These are phyloP conservation scores for Tetanocera ferruginea DNA, from an alignment of 2,888 invertebrate species.

Conservation along the genomic window DNA sequence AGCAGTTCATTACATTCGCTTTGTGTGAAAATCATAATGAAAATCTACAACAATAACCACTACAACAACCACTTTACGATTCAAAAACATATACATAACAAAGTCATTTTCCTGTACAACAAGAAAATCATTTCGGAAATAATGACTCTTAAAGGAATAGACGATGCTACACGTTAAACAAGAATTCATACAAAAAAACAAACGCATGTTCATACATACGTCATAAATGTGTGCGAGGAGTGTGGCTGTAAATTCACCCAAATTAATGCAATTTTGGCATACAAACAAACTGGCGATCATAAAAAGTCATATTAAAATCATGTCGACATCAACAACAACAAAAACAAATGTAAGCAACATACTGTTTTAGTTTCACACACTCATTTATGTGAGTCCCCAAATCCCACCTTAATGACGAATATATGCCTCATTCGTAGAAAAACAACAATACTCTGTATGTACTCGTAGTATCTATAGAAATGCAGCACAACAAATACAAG, in stretches of 20 bases:
- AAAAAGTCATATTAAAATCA: constrained; percentile 49
- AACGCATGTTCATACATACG: not conserved
- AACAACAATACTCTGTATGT: not conserved
- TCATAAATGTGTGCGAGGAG: too few species aligned
- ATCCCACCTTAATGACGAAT: not conserved
- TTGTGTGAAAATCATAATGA: not conserved
- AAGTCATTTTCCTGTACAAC: constrained; percentile 46
- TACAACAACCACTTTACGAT: not conserved
- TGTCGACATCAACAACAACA: constrained; percentile 39
- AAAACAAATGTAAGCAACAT: not conserved
- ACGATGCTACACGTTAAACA: constrained; percentile 39
- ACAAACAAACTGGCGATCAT: constrained; percentile 45
- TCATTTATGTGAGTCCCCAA: not conserved
- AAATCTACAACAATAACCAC: not conserved
- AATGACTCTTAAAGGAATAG: constrained; percentile 58
- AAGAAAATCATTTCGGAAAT: constrained; percentile 67
- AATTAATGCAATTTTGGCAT: constrained; percentile 20
- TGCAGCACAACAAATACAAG: not conserved
- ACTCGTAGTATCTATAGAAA: not conserved
- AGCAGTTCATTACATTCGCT: too few species aligned
- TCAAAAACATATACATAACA: too few species aligned
- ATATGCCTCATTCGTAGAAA: not conserved
- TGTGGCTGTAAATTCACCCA: constrained; percentile 20
- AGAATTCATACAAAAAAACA: constrained; percentile 37
- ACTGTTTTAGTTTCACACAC: not conserved